Conservation (phyloP, 2,797 vertebrate genomes). For the Moxostoma hubbsi region DNA sequence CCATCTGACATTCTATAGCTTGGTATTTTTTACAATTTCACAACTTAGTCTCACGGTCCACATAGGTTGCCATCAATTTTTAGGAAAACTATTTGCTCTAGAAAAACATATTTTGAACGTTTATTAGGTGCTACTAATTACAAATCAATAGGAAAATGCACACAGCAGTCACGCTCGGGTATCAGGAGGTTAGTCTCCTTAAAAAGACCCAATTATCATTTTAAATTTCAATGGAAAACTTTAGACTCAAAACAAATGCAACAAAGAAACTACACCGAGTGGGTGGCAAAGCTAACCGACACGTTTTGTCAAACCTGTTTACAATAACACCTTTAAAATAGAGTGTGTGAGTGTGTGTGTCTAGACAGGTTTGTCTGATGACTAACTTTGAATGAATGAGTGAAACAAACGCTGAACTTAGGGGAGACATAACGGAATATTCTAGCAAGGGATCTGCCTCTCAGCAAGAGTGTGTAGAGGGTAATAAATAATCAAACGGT, state of each 20-base stretch:
- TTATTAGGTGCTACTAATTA: too few relatives aligned
- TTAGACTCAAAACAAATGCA: not conserved
- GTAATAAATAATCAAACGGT: constrained; percentile 63
- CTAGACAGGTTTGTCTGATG: constrained; percentile 14
- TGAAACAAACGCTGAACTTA: constrained; percentile 29
- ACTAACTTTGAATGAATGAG: constrained; percentile 16
- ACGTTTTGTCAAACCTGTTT: constrained; percentile 19
- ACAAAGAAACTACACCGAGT: not conserved
- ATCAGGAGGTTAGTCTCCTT: too few relatives aligned
- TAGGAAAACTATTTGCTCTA: too few relatives aligned
- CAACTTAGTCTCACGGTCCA: too few relatives aligned
- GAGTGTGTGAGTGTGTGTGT: not conserved
- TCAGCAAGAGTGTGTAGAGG: constrained; percentile 26
- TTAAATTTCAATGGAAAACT: not conserved
- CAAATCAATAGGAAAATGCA: too few relatives aligned
- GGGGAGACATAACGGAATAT: constrained; percentile 32
- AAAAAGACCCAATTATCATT: too few relatives aligned
- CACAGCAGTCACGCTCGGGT: too few relatives aligned
- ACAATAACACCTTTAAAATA: constrained; percentile 23
- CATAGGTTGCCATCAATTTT: too few relatives aligned
- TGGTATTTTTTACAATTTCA: too few relatives aligned
- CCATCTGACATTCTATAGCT: too few relatives aligned
- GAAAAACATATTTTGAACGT: too few relatives aligned
- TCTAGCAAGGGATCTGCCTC: constrained; percentile 46
- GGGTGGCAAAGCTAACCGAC: constrained; percentile 29